Evolutionary conservation across 2,113 vertebrate genomes (phyloP).

Genomic region (Tachysurus fulvidraco): DNA sequence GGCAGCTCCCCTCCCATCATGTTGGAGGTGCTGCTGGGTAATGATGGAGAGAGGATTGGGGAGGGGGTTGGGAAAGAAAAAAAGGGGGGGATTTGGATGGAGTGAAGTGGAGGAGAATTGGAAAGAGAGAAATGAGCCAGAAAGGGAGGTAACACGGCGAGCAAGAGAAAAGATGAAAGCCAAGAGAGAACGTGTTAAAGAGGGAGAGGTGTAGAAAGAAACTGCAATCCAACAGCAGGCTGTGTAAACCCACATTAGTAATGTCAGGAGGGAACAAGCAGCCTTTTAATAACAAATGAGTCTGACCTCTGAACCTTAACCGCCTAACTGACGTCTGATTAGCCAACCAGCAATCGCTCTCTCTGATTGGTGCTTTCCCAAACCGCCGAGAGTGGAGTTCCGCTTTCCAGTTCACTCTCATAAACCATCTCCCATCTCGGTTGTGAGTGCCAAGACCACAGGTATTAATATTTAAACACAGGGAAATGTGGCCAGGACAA

Average conservation of each 20-base stretch:
- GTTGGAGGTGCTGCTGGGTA: slow-evolving; percentile 48
- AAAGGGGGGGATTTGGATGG: not conserved
- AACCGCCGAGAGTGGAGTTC: slow-evolving; percentile 48
- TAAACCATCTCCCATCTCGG: slow-evolving; percentile 50
- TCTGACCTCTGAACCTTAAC: slow-evolving; percentile 47
- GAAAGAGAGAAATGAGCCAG: slow-evolving; percentile 17
- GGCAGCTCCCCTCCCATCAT: slow-evolving; percentile 38
- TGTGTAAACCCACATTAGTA: slow-evolving; percentile 22
- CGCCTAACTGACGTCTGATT: slow-evolving; percentile 51
- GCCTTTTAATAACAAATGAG: slow-evolving; percentile 59
- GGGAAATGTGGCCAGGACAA: slow-evolving; percentile 42
- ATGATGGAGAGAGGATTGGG: slow-evolving; percentile 48
- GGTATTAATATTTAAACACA: slow-evolving; percentile 58
- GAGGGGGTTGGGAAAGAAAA: too few relatives aligned
- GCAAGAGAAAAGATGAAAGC: slow-evolving; percentile 10
- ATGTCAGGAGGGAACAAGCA: slow-evolving; percentile 35
- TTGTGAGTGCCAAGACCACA: slow-evolving; percentile 34
- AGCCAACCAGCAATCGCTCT: slow-evolving; percentile 9
- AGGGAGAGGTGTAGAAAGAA: slow-evolving; percentile 10
- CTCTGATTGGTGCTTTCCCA: slow-evolving; percentile 48
- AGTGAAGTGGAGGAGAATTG: slow-evolving; percentile 10
- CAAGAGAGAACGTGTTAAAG: slow-evolving; percentile 2
- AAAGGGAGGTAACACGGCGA: slow-evolving; percentile 3
- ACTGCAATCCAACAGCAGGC: slow-evolving; percentile 6
- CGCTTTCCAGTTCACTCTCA: slow-evolving; percentile 47